phyloP scores from a whole-genome alignment of 2,113 vertebrate species.

The Phainopepla nitens region DNA sequence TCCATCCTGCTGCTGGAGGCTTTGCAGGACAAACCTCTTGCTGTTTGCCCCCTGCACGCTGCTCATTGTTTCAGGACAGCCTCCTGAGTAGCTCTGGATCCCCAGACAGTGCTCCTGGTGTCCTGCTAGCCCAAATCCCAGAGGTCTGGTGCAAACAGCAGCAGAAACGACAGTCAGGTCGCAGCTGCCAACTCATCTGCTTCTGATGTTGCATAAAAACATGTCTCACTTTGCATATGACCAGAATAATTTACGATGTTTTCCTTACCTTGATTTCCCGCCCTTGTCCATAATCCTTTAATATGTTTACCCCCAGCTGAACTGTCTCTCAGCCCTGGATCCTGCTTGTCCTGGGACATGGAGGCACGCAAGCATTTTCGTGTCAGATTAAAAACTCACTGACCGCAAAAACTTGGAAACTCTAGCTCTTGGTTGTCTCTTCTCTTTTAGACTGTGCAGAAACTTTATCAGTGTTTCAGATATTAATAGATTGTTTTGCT shows the following conservation, averaged over 20 bases:
- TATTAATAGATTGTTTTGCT: conserved; percentile 64
- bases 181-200: background rate
- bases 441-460: conserved; percentile 47
- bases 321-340: background rate
- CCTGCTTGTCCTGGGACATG: background rate
- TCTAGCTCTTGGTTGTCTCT: conserved; percentile 27
- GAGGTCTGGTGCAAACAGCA: background rate
- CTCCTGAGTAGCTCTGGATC: background rate
- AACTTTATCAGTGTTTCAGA: conserved; percentile 64
- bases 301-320: conserved; percentile 21
- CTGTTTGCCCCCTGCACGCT: background rate
- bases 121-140: background rate
- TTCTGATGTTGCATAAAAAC: background rate
- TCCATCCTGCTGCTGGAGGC: background rate
- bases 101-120: background rate
- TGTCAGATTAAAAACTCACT: conserved; percentile 34
- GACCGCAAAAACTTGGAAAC: conserved; percentile 64
- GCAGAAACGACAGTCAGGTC: background rate
- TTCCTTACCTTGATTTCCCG: background rate
- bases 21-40: background rate
- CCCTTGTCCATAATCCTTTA: background rate
- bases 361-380: background rate
- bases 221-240: background rate
- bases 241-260: background rate
- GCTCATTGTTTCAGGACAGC: background rate